A percentile compares a stretch with the other conserved stretches of the same genome.
These are phyloP conservation scores for Paradoxurus hermaphroditus DNA, from an alignment of 2,113 vertebrate species.

Conservation along the genomic window DNA sequence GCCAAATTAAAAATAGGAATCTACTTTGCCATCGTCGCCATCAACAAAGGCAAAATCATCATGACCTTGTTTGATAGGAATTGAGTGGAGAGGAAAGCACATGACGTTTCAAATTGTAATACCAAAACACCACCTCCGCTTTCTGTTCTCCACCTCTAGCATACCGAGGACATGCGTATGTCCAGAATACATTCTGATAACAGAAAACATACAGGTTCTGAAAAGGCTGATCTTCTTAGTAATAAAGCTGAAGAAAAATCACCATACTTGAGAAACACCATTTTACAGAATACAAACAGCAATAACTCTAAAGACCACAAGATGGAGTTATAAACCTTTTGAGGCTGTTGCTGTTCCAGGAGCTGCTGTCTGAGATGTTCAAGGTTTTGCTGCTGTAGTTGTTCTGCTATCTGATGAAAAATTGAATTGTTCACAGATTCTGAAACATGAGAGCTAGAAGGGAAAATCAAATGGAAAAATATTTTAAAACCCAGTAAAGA, in stretches of 20 bases:
- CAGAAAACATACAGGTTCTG: background rate
- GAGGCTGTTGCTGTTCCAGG: slow-evolving; percentile 88
- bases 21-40: background rate
- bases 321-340: slow-evolving; percentile 87
- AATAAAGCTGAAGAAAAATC: background rate
- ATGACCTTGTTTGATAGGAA: background rate
- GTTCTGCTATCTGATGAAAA: slow-evolving; percentile 97
- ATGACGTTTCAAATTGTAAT: background rate
- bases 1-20: background rate
- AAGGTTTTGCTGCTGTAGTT: slow-evolving; percentile 97
- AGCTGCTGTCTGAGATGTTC: slow-evolving; percentile 98
- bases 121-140: background rate
- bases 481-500: background rate
- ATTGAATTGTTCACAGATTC: slow-evolving; percentile 98
- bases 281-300: background rate
- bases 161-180: background rate
- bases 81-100: background rate
- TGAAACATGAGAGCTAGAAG: slow-evolving; percentile 92
- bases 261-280: background rate
- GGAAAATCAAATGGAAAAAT: slow-evolving; percentile 52
- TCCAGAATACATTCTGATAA: background rate
- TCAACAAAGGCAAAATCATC: background rate
- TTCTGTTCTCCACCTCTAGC: background rate
- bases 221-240: background rate
- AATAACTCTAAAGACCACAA: slow-evolving; percentile 66